phyloP scores from a whole-genome alignment of 2,113 vertebrate genomes.

The Perca fluviatilis region DNA sequence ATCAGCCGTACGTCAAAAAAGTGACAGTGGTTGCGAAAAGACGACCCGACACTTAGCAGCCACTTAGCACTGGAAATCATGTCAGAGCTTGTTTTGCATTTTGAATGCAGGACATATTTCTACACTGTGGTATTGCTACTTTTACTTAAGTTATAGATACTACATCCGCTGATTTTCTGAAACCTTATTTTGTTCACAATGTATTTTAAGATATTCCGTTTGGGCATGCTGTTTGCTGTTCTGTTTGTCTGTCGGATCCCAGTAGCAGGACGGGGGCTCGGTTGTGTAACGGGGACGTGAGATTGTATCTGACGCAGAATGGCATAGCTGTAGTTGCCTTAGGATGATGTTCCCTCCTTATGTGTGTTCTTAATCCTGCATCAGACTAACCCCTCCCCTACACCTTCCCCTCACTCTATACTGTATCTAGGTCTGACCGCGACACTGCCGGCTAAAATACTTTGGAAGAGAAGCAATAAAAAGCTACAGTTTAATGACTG shows the following conservation, averaged over 20 bases:
- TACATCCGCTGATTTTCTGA: neutral
- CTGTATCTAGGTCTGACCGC: neutral
- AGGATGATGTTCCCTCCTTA: constrained; percentile 50
- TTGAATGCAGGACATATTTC: too few relatives aligned
- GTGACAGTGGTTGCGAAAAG: too few relatives aligned
- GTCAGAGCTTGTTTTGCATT: too few relatives aligned
- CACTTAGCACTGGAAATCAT: too few relatives aligned
- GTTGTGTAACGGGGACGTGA: constrained; percentile 28
- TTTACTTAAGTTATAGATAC: neutral
- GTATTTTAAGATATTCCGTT: neutral
- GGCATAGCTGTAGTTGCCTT: constrained; percentile 18
- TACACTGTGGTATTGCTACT: neutral
- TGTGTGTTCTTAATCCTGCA: constrained; percentile 30
- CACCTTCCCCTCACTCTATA: constrained; percentile 7
- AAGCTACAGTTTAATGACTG: neutral
- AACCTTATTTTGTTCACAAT: neutral
- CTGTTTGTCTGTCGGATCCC: neutral
- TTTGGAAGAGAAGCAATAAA: neutral
- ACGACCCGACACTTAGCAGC: too few relatives aligned
- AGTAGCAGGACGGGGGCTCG: neutral
- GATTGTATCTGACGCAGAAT: constrained; percentile 12
- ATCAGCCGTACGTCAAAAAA: too few relatives aligned
- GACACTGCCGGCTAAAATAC: neutral
- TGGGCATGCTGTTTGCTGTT: neutral
- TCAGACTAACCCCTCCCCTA: neutral